Evolutionary conservation across 1,140 invertebrate species (phyloP).

Genomic region (Meloidogyne exigua): DNA sequence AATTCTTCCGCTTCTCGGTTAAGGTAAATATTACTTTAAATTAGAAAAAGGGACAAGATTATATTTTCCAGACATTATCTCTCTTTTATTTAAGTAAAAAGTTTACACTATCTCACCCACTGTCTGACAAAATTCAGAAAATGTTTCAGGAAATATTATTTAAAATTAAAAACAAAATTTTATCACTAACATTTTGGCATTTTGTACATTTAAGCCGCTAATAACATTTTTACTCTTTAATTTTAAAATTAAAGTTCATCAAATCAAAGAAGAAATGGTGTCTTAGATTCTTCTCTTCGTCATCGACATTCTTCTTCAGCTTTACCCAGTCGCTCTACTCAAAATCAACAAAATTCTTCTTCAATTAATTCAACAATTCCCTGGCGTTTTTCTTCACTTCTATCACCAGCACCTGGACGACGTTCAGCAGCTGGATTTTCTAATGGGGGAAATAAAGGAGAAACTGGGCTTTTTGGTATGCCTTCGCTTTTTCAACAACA

Average conservation of each 20-base stretch:
- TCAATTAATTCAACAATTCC: slow-evolving; percentile 22
- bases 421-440: slow-evolving; percentile 35
- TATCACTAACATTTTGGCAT: no score
- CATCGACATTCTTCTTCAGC: slow-evolving; percentile 37
- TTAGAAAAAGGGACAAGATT: background rate
- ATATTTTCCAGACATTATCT: background rate
- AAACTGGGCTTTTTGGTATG: slow-evolving; percentile 19
- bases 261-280: slow-evolving; percentile 15
- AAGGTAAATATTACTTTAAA: slow-evolving; percentile 10
- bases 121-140: no score
- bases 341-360: slow-evolving; percentile 13
- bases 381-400: slow-evolving; percentile 46
- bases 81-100: no score
- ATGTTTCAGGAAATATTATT: no score
- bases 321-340: slow-evolving; percentile 15
- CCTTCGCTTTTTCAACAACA: slow-evolving; percentile 5
- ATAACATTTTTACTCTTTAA: no score
- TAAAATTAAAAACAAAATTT: no score
- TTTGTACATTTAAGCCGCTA: no score
- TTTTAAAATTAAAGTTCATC: background rate
- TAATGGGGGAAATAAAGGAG: slow-evolving; percentile 14
- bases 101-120: no score
- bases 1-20: slow-evolving; percentile 16
- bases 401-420: slow-evolving; percentile 47
- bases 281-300: slow-evolving; percentile 31